phyloP scores from a whole-genome alignment of 1,140 invertebrate genomes.

The Solenopsis invicta region DNA sequence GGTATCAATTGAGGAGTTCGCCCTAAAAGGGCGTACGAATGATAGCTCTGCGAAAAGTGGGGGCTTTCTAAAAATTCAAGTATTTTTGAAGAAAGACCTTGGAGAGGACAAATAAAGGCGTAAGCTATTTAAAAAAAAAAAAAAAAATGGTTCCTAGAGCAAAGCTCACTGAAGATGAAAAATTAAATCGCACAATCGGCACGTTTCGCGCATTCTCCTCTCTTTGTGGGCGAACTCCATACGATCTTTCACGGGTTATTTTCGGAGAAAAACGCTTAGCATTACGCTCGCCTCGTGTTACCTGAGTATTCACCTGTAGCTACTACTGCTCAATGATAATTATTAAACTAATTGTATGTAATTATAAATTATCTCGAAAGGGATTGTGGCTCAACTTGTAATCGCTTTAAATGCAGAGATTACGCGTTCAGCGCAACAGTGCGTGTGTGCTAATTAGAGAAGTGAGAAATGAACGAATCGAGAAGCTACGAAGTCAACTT shows the following conservation, averaged over 20 bases:
- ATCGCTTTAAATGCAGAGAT: conserved; percentile 34
- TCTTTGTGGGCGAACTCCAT: conserved; percentile 8
- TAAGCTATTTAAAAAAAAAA: not conserved
- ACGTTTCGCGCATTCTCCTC: not conserved
- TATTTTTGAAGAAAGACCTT: not conserved
- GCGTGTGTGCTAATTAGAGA: not conserved
- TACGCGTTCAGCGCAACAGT: not conserved
- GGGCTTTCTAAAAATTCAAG: not conserved
- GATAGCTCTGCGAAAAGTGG: not conserved
- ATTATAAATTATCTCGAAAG: conserved; percentile 25
- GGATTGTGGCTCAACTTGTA: conserved; percentile 17
- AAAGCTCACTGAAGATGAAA: not conserved
- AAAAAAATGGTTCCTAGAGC: conserved; percentile 5
- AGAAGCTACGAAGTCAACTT: not conserved
- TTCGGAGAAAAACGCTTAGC: conserved; percentile 23
- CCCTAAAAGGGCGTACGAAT: conserved; percentile 1
- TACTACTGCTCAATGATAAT: conserved; percentile 50
- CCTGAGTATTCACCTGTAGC: conserved; percentile 46
- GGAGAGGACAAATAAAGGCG: not conserved
- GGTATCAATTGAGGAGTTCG: conserved; percentile 40
- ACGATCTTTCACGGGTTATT: conserved; percentile 3
- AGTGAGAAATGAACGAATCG: not conserved
- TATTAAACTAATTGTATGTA: conserved; percentile 42
- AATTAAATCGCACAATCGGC: not conserved
- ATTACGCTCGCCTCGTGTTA: conserved; percentile 45